phyloP scores from a whole-genome alignment of 2,797 vertebrate species.

The Xenopus petersii region DNA sequence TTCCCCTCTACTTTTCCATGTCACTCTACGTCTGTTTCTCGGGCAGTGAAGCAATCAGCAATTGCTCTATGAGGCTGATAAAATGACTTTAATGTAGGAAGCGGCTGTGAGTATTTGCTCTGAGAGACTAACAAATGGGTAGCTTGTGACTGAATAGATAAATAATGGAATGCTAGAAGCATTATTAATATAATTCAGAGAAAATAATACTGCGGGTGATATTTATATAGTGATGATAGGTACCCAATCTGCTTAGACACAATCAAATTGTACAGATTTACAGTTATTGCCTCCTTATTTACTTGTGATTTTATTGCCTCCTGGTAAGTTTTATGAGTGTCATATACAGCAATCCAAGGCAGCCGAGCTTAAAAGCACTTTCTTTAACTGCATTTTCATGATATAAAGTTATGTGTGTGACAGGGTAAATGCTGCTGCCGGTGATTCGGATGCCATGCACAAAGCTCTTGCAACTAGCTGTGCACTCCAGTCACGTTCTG shows the following conservation, averaged over 20 bases:
- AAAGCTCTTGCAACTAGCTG: too few species aligned
- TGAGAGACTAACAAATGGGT: conserved; percentile 25
- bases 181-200: conserved; percentile 31
- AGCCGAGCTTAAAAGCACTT: conserved; percentile 7
- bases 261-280: conserved; percentile 24
- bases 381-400: too few species aligned
- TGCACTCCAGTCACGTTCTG: too few species aligned
- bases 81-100: conserved; percentile 11
- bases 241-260: conserved; percentile 15
- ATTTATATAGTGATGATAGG: conserved; percentile 34
- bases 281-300: conserved; percentile 32
- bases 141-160: conserved; percentile 34
- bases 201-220: conserved; percentile 23
- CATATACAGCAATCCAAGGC: conserved; percentile 7
- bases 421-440: too few species aligned
- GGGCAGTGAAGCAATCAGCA: neutral
- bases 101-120: conserved; percentile 17
- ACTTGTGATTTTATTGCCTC: conserved; percentile 2
- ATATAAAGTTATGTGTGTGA: too few species aligned
- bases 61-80: neutral
- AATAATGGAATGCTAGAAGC: conserved; percentile 26
- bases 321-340: conserved; percentile 19
- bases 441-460: too few species aligned
- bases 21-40: neutral
- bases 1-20: neutral